phyloP scores from a whole-genome alignment of 2,888 invertebrate genomes.

The Xestia sexstrigata region DNA sequence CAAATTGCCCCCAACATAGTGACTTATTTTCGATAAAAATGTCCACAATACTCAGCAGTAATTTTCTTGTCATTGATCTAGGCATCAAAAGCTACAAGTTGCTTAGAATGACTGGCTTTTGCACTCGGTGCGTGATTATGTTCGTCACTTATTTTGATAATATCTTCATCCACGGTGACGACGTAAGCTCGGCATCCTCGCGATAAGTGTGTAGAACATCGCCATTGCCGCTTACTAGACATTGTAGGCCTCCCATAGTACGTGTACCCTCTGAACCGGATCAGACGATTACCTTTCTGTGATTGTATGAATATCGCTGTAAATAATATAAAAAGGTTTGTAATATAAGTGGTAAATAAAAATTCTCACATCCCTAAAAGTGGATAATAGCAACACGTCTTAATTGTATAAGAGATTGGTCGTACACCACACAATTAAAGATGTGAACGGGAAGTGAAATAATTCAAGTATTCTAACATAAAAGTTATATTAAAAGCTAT shows the following conservation, averaged over 20 bases:
- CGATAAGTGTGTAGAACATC: constrained; percentile 76
- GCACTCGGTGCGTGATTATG: constrained; percentile 47
- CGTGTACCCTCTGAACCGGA: constrained; percentile 71
- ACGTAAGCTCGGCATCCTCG: constrained; percentile 72
- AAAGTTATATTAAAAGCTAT: not conserved
- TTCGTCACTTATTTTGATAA: constrained; percentile 51
- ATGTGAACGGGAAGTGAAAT: not conserved
- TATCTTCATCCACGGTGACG: constrained; percentile 66
- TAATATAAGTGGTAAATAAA: not conserved
- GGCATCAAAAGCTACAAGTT: constrained; percentile 19
- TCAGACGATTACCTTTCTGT: constrained; percentile 68
- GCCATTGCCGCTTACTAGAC: constrained; percentile 71
- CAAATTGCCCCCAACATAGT: not conserved
- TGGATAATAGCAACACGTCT: too few relatives aligned
- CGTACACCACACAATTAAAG: not conserved
- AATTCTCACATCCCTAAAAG: not conserved
- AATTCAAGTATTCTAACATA: not conserved
- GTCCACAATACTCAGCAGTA: not conserved
- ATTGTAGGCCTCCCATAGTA: constrained; percentile 64
- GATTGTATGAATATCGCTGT: constrained; percentile 51
- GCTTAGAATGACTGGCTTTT: not conserved
- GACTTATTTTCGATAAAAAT: not conserved
- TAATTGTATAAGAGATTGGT: not conserved
- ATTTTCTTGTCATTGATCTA: not conserved
- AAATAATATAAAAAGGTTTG: constrained; percentile 14